Percentiles rank a stretch among this genome's conserved stretches.
Conservation (phyloP, 2,797 vertebrate species). For the Etheostoma perlongum region DNA sequence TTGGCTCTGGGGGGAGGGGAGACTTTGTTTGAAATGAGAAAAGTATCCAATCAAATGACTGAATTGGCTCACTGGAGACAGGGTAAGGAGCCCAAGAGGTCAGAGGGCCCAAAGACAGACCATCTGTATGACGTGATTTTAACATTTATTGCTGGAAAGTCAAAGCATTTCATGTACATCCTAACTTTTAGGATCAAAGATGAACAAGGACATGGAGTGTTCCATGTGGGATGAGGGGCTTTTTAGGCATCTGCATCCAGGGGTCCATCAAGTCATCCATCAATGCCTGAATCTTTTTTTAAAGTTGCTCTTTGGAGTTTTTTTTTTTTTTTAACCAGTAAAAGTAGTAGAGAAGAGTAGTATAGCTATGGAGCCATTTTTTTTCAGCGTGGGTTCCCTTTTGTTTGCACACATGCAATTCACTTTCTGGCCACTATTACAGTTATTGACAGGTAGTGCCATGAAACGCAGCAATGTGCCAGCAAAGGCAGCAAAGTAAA, state of each 20-base stretch:
- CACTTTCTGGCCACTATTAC: background rate
- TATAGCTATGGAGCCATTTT: background rate
- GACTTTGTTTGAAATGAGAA: constrained; percentile 32
- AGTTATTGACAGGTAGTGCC: background rate
- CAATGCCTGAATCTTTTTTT: background rate
- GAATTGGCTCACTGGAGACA: background rate
- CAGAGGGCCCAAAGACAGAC: background rate
- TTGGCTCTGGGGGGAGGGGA: background rate
- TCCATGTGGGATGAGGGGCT: background rate
- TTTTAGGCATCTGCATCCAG: background rate
- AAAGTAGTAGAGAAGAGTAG: too few relatives aligned
- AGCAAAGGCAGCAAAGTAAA: constrained; percentile 2
- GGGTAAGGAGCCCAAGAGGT: background rate
- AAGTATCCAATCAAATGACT: constrained; percentile 11
- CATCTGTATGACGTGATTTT: constrained; percentile 1
- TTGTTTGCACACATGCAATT: background rate
- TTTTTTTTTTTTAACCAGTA: background rate
- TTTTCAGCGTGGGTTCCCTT: too few relatives aligned
- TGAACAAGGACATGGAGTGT: background rate
- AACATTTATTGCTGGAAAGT: background rate
- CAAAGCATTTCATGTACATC: constrained; percentile 4
- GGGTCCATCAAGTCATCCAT: background rate
- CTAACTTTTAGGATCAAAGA: constrained; percentile 12
- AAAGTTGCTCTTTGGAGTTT: background rate
- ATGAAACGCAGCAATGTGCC: background rate